Conservation (phyloP, 2,888 invertebrate species). For the Nasonia oneida region DNA sequence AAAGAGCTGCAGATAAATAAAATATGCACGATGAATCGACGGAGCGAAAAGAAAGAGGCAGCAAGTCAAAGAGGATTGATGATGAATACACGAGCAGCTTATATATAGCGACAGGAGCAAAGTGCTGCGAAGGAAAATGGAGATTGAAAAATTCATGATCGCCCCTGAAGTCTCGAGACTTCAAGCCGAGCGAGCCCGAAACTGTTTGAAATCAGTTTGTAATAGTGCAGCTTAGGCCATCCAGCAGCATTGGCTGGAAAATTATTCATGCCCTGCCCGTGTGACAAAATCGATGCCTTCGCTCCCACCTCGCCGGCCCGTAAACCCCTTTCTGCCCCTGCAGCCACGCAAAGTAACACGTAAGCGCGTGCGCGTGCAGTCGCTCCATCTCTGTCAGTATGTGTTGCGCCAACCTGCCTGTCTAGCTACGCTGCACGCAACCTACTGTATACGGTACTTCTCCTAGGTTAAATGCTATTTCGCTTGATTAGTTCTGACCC, state of each 20-base stretch:
- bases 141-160: constrained; percentile 49
- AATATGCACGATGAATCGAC: constrained; percentile 19
- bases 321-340: not conserved
- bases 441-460: not conserved
- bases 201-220: constrained; percentile 54
- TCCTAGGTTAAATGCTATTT: constrained; percentile 37
- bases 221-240: constrained; percentile 47
- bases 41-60: not conserved
- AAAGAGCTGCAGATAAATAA: not conserved
- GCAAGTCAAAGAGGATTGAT: constrained; percentile 24
- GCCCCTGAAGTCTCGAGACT: constrained; percentile 20
- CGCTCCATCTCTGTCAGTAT: constrained; percentile 44
- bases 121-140: constrained; percentile 26
- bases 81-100: constrained; percentile 22
- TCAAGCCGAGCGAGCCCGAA: constrained; percentile 12
- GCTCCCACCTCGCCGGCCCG: not conserved
- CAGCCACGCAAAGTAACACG: constrained; percentile 9
- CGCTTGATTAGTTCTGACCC: constrained; percentile 27
- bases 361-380: constrained; percentile 43
- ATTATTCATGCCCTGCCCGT: constrained; percentile 44
- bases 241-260: constrained; percentile 40
- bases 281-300: constrained; percentile 48
- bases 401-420: not conserved
- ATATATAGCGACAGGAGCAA: not conserved
- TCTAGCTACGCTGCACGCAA: not conserved